Evolutionary conservation across 2,113 vertebrate genomes (phyloP).

Genomic region (Onychostruthus taczanowskii): DNA sequence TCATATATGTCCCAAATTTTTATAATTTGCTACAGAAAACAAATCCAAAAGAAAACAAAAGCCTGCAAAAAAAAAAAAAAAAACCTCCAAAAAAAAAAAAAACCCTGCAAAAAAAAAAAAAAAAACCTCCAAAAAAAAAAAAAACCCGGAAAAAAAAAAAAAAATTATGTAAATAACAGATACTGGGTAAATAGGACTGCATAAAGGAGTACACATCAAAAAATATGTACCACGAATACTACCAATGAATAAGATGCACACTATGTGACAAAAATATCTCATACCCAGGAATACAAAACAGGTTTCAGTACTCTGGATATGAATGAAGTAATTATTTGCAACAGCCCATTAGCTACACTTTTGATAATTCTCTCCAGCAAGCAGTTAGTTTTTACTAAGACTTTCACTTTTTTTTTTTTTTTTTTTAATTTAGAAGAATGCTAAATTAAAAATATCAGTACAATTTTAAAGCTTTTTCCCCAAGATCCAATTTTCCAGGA

Average conservation of each 20-base stretch:
- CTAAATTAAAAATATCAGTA: background rate
- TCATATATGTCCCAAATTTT: background rate
- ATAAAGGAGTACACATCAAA: background rate
- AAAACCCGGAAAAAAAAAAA: no score
- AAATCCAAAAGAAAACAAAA: background rate
- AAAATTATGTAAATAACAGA: background rate
- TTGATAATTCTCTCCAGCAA: background rate
- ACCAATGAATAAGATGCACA: background rate
- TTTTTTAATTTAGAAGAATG: background rate
- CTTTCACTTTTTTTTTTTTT: background rate
- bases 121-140: no score
- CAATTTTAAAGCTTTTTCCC: background rate
- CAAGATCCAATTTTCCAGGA: background rate
- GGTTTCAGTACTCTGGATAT: background rate
- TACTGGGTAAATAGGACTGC: background rate
- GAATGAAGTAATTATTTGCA: background rate
- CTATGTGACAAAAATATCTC: background rate
- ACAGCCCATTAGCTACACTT: background rate
- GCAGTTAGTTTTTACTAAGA: background rate
- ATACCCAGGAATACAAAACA: background rate
- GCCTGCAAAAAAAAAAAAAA: background rate
- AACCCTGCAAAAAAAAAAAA: no score
- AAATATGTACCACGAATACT: background rate
- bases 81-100: no score
- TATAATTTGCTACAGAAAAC: background rate